Conservation (phyloP, 2,888 invertebrate species). For the Watsonalla binaria region DNA sequence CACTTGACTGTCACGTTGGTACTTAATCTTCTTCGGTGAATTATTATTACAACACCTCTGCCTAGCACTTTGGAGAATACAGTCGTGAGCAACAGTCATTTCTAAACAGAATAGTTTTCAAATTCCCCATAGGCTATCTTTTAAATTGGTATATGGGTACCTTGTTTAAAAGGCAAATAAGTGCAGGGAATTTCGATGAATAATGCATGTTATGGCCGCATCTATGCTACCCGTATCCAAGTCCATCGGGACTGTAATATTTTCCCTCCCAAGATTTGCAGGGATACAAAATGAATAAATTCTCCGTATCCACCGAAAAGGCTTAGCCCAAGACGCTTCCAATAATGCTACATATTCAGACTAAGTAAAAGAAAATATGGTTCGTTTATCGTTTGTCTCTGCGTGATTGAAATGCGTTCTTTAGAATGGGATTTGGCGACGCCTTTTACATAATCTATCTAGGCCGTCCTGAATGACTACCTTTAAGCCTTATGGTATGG, state of each 20-base stretch:
- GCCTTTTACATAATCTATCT: too few species aligned
- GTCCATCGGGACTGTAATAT: constrained; percentile 28
- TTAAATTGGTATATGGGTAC: neutral
- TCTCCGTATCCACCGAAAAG: constrained; percentile 26
- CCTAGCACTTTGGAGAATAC: too few species aligned
- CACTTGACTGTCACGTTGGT: too few species aligned
- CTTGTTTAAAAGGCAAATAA: neutral
- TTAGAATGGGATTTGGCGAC: too few species aligned
- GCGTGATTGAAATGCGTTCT: neutral
- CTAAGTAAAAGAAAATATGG: constrained; percentile 18
- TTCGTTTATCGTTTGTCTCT: constrained; percentile 3
- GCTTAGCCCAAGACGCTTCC: constrained; percentile 34
- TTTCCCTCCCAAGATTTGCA: constrained; percentile 23
- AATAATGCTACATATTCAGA: constrained; percentile 32
- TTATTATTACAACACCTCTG: too few species aligned
- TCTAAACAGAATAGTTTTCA: too few species aligned
- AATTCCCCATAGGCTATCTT: neutral
- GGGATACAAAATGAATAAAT: constrained; percentile 48
- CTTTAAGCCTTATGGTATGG: too few species aligned
- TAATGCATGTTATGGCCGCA: constrained; percentile 21
- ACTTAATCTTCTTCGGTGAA: too few species aligned
- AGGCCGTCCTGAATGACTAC: too few species aligned
- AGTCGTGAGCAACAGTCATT: too few species aligned
- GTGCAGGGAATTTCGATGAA: constrained; percentile 16
- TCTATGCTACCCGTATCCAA: constrained; percentile 19